Base-by-base conservation (phyloP, 2,797 vertebrate genomes). In the Rhynchonycteris naso region DNA sequence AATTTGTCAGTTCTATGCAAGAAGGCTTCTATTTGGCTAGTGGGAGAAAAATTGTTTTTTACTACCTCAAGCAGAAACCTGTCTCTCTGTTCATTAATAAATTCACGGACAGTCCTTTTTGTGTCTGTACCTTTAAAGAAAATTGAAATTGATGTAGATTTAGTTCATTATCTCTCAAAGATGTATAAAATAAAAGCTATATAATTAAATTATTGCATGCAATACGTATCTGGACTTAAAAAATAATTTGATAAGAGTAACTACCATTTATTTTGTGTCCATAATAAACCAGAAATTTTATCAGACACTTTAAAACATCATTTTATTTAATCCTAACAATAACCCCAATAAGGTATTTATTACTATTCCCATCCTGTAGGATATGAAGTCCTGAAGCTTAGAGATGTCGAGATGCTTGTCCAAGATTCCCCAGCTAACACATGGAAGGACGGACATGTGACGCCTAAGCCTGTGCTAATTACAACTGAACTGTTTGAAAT, bases 1-100 rank as follows among this genome's bases (percentile, higher is more conserved):
- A 30, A 61, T 30, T n/a, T 75, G 74, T 43, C 30, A 84, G 16
- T 8, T 13, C 19, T 75, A 33, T 21, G 18, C 33, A 90, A 33
- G 50, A 86, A 56, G 79, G 26, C 26, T 92, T 82, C 65, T 68
- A 24, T 87, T 61, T n/a, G 11, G 18, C 74, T 78, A 50, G 65
- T 2, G 24, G 15, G 33, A 92, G 30, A 92, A 95, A 88, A 79
- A 81, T 90, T 47, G 75, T 59, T 89, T 89, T 95, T 92, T 90
- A 79, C 66, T 98, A 98, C 98, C 98, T 98, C 97, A 24, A 97
- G 88, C 38, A 97, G 90, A 97, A 98, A 98, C 76, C 97, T 95
- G 88, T 97, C 52, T 95, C 96, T 97, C 50, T 98, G 97, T 91
- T 98, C 97, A 63, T 15, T 95, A 90, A 98, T 97, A 89, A 98